Base-by-base conservation (phyloP, 2,888 invertebrate genomes). In the Chydorus sphaericus region DNA sequence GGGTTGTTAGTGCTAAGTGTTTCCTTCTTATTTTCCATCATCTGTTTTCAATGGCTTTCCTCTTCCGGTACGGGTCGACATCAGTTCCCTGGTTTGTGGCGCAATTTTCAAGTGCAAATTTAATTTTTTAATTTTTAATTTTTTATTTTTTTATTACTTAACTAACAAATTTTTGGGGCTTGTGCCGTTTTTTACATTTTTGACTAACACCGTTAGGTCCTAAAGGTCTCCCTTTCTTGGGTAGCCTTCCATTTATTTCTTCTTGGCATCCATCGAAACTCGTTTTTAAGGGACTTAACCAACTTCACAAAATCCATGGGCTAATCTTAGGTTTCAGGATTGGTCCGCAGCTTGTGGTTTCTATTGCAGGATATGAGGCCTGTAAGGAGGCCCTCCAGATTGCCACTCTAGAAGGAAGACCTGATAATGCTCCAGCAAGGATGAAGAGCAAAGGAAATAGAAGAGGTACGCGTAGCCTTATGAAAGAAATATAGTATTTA, bases 361-460 rank as follows among this genome's bases (percentile, higher is more conserved):
- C 57, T 10, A 54, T 62, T 8, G 58, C 59, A 38, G 58, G 58
- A 3, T 57, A 61, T 20, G 44, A 56, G 6, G 58, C 58, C 33
- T 60, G 59, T 4, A 31, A 57, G 23, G 61, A 62, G 39, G 57
- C 57, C 7, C 54, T 62, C 28, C 20, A 57, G 36, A 56, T 58
- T 26, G 63, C 62, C 10, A 60, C 61, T 23, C 58, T 60, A 26
- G 59, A 60, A 44, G 61, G 59, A 8, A 52, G 62, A 38, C 63
- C 62, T 1, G 48, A 59, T n/a, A 78, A 76, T 58, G 79, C 80
- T 63, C 82, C 44, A 23, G 44, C 44, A 20, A 23, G 26, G 28
- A 44, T 44, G 44, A 44, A 44, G 20, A 44, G 44, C 26, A 44
- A 44, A 44, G 44, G 44, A 14, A 44, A 44, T 14, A 23, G 44